A percentile compares a stretch with the other conserved stretches of the same genome.
Conservation (phyloP, 2,113 vertebrate species). For the Pelecanus crispus region DNA sequence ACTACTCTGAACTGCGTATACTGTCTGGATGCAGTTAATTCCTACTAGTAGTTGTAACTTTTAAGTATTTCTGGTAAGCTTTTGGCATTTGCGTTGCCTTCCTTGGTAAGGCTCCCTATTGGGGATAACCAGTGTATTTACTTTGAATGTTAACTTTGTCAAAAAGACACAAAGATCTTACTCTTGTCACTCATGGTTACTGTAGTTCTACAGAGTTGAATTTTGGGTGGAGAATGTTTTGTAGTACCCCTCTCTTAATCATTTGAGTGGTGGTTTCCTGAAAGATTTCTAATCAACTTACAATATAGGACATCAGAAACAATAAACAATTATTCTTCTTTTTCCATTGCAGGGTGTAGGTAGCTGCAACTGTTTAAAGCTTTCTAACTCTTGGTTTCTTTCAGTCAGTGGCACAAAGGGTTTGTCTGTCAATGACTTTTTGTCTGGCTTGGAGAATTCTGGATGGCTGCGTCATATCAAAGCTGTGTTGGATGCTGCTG, state of each 20-base stretch:
- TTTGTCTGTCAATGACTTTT: constrained; percentile 87
- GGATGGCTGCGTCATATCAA: constrained; percentile 97
- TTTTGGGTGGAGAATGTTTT: neutral
- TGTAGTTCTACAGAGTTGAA: neutral
- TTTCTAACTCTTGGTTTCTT: constrained; percentile 33
- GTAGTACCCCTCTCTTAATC: neutral
- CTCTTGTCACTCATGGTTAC: neutral
- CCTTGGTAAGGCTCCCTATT: neutral
- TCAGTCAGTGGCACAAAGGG: constrained; percentile 85
- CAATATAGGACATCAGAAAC: neutral
- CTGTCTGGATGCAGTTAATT: neutral
- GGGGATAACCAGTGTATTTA: neutral
- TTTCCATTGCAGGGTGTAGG: neutral
- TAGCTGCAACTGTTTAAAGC: neutral
- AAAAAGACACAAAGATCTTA: neutral
- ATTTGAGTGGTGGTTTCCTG: neutral
- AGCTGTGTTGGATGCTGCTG: constrained; percentile 89
- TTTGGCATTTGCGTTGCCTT: neutral
- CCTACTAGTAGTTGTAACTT: neutral
- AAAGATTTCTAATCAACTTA: neutral
- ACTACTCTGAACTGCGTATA: neutral
- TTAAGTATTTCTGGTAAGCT: neutral
- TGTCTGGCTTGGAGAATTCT: constrained; percentile 87
- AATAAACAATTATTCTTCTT: neutral
- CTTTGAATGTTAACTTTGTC: neutral